These are phyloP conservation scores for Lethenteron camtschaticum DNA, from an alignment of 2,113 vertebrate species.

Conservation along the genomic window DNA sequence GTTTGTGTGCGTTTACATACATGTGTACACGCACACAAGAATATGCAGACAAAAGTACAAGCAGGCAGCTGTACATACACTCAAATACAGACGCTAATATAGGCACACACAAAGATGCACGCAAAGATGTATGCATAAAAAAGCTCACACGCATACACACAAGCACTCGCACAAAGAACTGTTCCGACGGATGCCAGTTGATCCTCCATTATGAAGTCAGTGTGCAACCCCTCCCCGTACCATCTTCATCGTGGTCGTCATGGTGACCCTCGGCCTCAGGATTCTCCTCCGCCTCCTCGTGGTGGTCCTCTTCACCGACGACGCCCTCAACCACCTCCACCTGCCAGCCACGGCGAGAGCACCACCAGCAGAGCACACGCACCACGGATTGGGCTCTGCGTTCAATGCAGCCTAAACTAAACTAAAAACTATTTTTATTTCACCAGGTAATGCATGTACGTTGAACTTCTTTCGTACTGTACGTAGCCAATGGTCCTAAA, in stretches of 20 bases:
- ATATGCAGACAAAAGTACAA: not conserved
- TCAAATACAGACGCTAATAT: not conserved
- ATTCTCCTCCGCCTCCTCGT: conserved; percentile 90
- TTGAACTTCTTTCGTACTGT: no score
- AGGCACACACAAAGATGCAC: not conserved
- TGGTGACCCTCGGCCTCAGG: conserved; percentile 90
- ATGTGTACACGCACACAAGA: not conserved
- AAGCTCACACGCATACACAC: no score
- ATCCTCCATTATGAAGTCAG: no score
- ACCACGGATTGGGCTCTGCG: no score
- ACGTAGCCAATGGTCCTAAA: no score
- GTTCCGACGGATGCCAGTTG: no score
- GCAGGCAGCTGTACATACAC: not conserved
- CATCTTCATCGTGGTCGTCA: conserved; percentile 89
- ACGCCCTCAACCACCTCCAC: conserved; percentile 96
- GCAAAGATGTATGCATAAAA: not conserved
- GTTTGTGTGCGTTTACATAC: not conserved
- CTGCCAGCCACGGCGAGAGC: conserved; percentile 19
- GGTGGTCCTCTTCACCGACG: conserved; percentile 90
- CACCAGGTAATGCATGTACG: no score
- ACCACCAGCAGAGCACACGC: no score
- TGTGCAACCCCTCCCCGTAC: conserved; percentile 19
- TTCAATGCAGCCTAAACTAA: no score
- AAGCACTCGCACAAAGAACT: no score
- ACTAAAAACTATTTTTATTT: no score